phyloP scores from a whole-genome alignment of 30 jellyfish, hydroid and myxozoan genomes.

The Cassiopea andromeda region DNA sequence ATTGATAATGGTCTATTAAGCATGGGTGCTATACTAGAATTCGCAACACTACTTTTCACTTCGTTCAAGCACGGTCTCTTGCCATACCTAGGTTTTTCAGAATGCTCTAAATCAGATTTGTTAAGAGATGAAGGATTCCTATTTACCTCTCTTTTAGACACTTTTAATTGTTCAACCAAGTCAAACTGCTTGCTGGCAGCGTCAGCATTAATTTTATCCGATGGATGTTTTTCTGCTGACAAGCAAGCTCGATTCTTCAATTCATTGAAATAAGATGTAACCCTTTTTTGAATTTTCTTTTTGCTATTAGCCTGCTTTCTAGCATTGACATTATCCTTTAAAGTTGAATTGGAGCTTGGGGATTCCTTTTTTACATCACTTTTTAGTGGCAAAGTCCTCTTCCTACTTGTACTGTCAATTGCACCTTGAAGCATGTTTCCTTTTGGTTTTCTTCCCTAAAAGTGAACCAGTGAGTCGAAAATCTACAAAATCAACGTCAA shows the following conservation, averaged over 20 bases:
- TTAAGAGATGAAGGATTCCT: too few relatives aligned
- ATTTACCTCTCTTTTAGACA: not conserved
- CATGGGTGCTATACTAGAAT: not conserved
- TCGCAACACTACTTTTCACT: not conserved
- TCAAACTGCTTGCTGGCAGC: not conserved
- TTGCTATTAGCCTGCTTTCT: not conserved
- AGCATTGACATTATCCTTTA: not conserved
- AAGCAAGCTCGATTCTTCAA: not conserved
- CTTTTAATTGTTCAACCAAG: not conserved
- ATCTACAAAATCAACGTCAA: not conserved
- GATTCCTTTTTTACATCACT: not conserved
- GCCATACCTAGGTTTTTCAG: not conserved
- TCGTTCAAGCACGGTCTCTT: not conserved
- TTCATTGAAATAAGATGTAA: not conserved
- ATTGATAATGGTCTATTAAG: not conserved
- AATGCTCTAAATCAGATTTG: too few relatives aligned
- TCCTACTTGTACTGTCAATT: not conserved
- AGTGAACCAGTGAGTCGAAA: not conserved
- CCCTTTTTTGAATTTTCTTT: not conserved
- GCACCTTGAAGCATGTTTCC: not conserved
- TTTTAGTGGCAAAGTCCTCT: not conserved
- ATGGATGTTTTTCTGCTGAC: not conserved
- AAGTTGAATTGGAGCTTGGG: not conserved
- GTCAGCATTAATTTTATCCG: not conserved
- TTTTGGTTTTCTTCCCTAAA: slow-evolving; percentile 9